phyloP scores from a whole-genome alignment of 1,140 invertebrate genomes.

The Plodia interpunctella region DNA sequence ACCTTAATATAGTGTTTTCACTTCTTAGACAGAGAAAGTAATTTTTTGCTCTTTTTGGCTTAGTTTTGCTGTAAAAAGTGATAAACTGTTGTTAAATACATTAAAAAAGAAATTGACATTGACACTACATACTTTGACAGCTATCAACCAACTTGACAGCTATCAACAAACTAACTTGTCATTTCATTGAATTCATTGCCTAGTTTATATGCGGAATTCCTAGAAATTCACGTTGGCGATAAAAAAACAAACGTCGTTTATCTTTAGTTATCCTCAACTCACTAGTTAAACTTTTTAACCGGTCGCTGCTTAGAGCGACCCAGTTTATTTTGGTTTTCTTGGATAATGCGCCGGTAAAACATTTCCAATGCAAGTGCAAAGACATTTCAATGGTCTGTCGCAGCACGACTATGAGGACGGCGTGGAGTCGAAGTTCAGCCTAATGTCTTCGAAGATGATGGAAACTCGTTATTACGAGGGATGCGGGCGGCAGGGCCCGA shows the following conservation, averaged over 20 bases:
- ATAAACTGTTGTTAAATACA: no score
- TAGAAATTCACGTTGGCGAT: conserved; percentile 3
- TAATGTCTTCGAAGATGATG: conserved; percentile 54
- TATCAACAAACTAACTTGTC: not conserved
- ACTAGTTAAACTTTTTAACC: not conserved
- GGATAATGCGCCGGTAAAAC: conserved; percentile 27
- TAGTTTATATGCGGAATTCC: not conserved
- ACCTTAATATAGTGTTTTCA: no score
- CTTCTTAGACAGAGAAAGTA: no score
- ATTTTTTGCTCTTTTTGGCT: no score
- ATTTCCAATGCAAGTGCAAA: conserved; percentile 38
- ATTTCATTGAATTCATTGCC: no score
- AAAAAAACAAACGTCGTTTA: not conserved
- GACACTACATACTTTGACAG: no score
- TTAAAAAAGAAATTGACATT: no score
- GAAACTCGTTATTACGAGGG: conserved; percentile 76
- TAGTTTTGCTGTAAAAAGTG: no score
- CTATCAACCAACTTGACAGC: no score
- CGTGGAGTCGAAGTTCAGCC: conserved; percentile 32
- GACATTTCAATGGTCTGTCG: conserved; percentile 32
- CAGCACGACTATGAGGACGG: conserved; percentile 36
- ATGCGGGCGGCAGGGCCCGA: conserved; percentile 81
- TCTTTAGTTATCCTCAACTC: not conserved
- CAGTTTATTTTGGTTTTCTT: conserved; percentile 22
- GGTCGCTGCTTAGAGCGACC: not conserved